Conservation (phyloP, 2,888 invertebrate genomes). For the Pheosia tremula region DNA sequence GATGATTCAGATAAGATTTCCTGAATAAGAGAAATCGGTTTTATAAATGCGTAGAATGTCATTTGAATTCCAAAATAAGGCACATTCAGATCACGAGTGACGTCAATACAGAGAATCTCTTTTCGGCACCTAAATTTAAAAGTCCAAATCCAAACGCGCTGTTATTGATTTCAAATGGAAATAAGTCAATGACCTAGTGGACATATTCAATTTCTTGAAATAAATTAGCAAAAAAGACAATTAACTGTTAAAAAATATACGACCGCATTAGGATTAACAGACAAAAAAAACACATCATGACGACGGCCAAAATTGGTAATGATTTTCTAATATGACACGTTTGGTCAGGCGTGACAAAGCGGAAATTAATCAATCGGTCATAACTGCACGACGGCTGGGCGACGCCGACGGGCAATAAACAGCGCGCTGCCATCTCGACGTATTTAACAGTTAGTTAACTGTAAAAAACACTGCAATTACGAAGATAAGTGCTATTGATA, state of each 20-base stretch:
- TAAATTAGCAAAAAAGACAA: not conserved
- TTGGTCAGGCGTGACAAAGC: constrained; percentile 17
- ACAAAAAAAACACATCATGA: not conserved
- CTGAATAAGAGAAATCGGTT: too few species aligned
- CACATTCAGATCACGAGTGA: not conserved
- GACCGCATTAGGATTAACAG: not conserved
- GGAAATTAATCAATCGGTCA: constrained; percentile 22
- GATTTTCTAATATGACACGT: constrained; percentile 14
- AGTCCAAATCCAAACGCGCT: not conserved
- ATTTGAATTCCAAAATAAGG: not conserved
- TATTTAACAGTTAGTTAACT: constrained; percentile 49
- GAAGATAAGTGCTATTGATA: constrained; percentile 54
- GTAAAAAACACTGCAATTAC: constrained; percentile 57
- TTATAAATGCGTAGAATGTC: not conserved
- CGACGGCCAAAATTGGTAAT: not conserved
- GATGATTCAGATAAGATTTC: too few species aligned
- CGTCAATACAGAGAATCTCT: not conserved
- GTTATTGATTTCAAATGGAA: constrained; percentile 1
- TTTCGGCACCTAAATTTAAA: not conserved
- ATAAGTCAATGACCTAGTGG: constrained; percentile 4
- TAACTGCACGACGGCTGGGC: constrained; percentile 25
- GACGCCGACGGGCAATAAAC: constrained; percentile 27
- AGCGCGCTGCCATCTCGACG: constrained; percentile 38
- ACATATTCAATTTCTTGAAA: not conserved
- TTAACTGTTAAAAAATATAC: constrained; percentile 2